phyloP scores from a whole-genome alignment of 2,113 vertebrate species.

The Grammomys dolichurus region DNA sequence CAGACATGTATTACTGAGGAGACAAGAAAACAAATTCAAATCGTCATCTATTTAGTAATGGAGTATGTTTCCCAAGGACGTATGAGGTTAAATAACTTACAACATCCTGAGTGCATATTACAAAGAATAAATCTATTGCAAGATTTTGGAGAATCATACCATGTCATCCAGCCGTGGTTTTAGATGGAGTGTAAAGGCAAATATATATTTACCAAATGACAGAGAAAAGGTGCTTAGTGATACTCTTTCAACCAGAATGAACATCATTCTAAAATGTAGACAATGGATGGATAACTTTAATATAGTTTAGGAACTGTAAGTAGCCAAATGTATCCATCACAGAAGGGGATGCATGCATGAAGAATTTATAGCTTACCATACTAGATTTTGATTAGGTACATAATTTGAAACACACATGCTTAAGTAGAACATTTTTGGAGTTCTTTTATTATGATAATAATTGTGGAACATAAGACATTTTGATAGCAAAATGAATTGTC shows the following conservation, averaged over 20 bases:
- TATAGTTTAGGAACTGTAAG: too few relatives aligned
- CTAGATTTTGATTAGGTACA: too few relatives aligned
- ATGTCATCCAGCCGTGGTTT: background rate
- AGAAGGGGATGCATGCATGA: too few relatives aligned
- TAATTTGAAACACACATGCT: too few relatives aligned
- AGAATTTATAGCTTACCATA: too few relatives aligned
- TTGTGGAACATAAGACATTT: too few relatives aligned
- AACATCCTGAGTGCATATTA: background rate
- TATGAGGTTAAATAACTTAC: background rate
- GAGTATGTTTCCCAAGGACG: too few relatives aligned
- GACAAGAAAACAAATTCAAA: background rate
- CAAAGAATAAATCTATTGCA: background rate
- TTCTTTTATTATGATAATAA: too few relatives aligned
- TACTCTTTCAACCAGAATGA: background rate
- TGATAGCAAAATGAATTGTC: too few relatives aligned
- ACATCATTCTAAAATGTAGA: background rate
- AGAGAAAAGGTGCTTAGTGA: background rate
- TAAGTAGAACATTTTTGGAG: too few relatives aligned
- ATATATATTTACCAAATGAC: background rate
- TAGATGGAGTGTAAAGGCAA: background rate
- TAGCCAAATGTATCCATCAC: too few relatives aligned
- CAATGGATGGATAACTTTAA: background rate
- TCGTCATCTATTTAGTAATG: background rate
- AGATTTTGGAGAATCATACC: background rate
- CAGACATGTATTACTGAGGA: background rate